Conservation (phyloP, 2,888 invertebrate genomes). For the Drosophila infuscata region DNA sequence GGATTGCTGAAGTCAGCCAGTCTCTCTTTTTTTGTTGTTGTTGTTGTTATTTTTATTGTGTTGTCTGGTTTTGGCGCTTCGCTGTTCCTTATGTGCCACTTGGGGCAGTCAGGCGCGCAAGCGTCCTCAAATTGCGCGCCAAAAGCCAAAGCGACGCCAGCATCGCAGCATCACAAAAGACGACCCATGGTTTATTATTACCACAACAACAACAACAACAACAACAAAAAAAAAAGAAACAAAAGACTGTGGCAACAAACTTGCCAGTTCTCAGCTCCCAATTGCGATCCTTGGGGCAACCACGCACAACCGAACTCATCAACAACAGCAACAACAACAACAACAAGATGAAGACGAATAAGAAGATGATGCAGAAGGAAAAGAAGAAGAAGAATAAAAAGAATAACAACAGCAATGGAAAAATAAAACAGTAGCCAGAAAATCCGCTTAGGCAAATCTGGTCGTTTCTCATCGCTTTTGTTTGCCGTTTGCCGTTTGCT, state of each 20-base stretch:
- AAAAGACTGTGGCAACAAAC: constrained; percentile 51
- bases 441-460: constrained; percentile 30
- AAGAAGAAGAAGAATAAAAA: not conserved
- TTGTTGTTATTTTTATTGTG: not conserved
- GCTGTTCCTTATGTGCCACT: constrained; percentile 64
- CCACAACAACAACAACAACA: constrained; percentile 1
- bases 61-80: constrained; percentile 22
- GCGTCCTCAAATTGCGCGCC: constrained; percentile 61
- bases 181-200: constrained; percentile 16
- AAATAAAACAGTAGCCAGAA: constrained; percentile 19
- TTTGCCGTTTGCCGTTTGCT: constrained; percentile 1
- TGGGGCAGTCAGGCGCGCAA: constrained; percentile 67
- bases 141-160: constrained; percentile 55
- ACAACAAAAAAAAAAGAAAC: constrained; percentile 29
- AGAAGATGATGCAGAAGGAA: not conserved
- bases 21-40: not conserved
- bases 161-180: constrained; percentile 3
- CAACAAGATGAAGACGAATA: not conserved
- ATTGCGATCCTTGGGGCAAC: constrained; percentile 35
- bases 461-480: constrained; percentile 2
- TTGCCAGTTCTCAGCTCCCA: constrained; percentile 18
- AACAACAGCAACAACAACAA: not conserved
- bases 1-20: not conserved
- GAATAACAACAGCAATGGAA: not conserved
- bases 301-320: constrained; percentile 36